These are phyloP conservation scores for Python bivittatus DNA, from an alignment of 2,113 vertebrate species.

Conservation along the genomic window DNA sequence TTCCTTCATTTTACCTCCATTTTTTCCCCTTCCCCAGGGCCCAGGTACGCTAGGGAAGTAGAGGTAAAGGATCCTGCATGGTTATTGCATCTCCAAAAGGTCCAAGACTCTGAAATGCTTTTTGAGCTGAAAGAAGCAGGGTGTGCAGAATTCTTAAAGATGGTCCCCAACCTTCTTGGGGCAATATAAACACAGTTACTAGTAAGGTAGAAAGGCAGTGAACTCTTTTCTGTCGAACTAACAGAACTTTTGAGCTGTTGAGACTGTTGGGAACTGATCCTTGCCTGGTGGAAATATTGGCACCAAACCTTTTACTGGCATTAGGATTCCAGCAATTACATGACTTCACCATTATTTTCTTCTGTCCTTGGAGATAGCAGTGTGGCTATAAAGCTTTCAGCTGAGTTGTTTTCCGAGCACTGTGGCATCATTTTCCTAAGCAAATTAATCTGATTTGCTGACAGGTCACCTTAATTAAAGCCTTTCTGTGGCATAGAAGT, in stretches of 20 bases:
- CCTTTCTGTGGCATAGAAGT: neutral
- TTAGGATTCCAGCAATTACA: neutral
- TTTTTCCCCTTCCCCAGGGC: neutral
- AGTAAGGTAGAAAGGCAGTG: neutral
- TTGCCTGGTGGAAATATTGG: neutral
- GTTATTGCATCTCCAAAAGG: neutral
- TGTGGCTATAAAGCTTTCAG: neutral
- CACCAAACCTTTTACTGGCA: neutral
- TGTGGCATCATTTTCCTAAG: neutral
- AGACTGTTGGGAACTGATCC: neutral
- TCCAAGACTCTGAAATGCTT: too few species aligned
- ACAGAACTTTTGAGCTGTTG: neutral
- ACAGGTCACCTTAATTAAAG: neutral
- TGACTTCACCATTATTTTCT: neutral
- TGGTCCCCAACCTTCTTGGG: neutral
- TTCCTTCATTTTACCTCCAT: neutral
- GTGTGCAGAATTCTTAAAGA: neutral
- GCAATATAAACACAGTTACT: neutral
- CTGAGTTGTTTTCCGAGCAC: conserved; percentile 1
- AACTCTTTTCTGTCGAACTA: neutral
- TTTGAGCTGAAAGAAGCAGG: neutral
- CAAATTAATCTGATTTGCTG: conserved; percentile 18
- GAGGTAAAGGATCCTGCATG: neutral
- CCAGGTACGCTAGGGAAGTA: neutral
- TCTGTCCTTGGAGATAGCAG: neutral